Base-by-base conservation (phyloP, 2,888 invertebrate species). In the Drosophila birchii region DNA sequence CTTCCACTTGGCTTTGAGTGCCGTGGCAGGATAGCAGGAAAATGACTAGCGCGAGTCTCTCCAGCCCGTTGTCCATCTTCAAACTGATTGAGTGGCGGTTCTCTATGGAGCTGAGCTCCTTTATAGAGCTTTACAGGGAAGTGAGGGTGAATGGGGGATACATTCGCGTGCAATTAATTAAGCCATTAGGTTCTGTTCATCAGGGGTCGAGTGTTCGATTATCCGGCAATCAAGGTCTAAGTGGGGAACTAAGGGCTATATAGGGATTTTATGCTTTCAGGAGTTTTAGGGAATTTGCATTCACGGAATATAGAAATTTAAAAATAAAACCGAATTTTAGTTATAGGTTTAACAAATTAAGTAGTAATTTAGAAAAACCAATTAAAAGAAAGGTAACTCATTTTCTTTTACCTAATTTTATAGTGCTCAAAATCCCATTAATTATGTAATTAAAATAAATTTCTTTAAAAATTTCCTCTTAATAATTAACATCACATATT, bases 11-110 rank as follows among this genome's bases (percentile, higher is more conserved):
- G 57, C 62, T 70, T 64, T 61, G 70, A 84, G 79, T 88, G 89
- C 60, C 82, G 76, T 9, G 51, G 34, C 51, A 53, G 82, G 70
- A 81, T 78, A 79, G 76, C 81, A 73, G 62, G 79, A 73, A 86
- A 78, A 78, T 78, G 68, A 68, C 53, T 53, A 54, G 67, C 14
- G n/a, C 18, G 56, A 56, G 41, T 57, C 41, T 38, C 41, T 34
- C 18, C 49, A 45, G 47, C 38, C 38, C 32, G 43, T 75, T 38
- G 51, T 68, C 41, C 44, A 60, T 66, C 82, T 79, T 49, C 56
- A 61, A 61, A 29, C 78, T 84, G 89, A 88, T 88, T 81, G 87
- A 84, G 84, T 86, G 85, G 77, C 66, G 58, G 60, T 68, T 45
- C 61, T 63, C 78, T 44, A 61, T 61, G 71, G 70, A 71, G 58